Evolutionary conservation across 2,888 invertebrate genomes (phyloP).

Genomic region (Candidula unifasciata): DNA sequence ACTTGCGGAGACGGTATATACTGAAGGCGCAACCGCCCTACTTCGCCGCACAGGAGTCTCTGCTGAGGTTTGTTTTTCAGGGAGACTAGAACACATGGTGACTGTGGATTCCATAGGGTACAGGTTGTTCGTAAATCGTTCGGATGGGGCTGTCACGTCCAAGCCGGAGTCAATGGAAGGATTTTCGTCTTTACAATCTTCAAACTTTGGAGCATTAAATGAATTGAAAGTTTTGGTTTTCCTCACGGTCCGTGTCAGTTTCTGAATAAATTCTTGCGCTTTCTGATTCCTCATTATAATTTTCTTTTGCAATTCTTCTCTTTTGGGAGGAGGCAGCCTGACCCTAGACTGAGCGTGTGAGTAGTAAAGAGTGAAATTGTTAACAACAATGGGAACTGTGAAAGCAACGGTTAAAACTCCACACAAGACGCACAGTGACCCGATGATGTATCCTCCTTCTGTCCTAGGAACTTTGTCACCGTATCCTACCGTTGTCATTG

Average conservation of each 20-base stretch:
- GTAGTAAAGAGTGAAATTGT: constrained; percentile 77
- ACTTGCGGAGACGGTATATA: constrained; percentile 64
- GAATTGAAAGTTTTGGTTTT: constrained; percentile 40
- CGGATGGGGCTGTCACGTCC: not conserved
- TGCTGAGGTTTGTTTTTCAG: constrained; percentile 4
- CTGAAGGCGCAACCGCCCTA: constrained; percentile 44
- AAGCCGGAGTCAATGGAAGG: constrained; percentile 44
- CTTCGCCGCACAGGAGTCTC: constrained; percentile 6
- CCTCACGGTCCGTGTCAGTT: constrained; percentile 63
- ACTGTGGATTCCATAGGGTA: constrained; percentile 37
- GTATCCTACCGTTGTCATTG: constrained; percentile 78
- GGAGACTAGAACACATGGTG: constrained; percentile 38
- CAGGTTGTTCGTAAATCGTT: not conserved
- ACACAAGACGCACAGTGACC: constrained; percentile 75
- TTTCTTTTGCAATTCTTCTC: constrained; percentile 68
- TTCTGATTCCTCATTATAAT: constrained; percentile 69
- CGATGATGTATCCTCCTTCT: constrained; percentile 74
- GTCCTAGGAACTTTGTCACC: constrained; percentile 74
- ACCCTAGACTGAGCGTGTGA: constrained; percentile 76
- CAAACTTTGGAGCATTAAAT: not conserved
- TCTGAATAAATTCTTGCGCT: constrained; percentile 66
- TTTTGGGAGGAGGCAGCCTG: constrained; percentile 71
- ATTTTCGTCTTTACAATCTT: constrained; percentile 18
- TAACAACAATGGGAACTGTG: constrained; percentile 77
- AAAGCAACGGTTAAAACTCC: constrained; percentile 77